Evolutionary conservation across 2,113 vertebrate genomes (phyloP), one percentile per base, ranked within the genome.

Genomic region (Zosterops pallidus): DNA sequence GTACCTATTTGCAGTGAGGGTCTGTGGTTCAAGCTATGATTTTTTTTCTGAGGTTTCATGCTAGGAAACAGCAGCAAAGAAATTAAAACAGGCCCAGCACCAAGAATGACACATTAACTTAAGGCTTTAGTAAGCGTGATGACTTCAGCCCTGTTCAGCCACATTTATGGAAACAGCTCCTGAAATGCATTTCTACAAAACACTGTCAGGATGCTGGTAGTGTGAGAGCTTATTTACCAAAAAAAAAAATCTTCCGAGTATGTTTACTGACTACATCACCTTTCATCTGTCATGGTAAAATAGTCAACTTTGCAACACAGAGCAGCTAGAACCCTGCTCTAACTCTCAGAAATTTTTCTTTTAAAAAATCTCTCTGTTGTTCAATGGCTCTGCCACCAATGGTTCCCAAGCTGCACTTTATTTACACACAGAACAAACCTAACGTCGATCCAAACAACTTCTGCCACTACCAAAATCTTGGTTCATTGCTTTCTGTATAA

Each of bases 1-100:
- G 14, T 20, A 76, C 55, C 57, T 39, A 9, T 20, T 20, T 89
- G 60, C 64, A 60, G 35, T 25, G 24, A 93, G 22, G 17, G 46
- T 44, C 49, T 77, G 14, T 17, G n/a, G 28, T 35, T 70, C 56
- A 46, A 91, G 62, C 14, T 37, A 53, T 1, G 11, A 10, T 9
- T 57, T 50, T 83, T 50, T 33, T 50, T 16, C 65, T 29, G 22
- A 83, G 39, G 20, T 83, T 91, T 59, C 55, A 63, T 7, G 59
- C 24, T 37, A 59, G 28, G 59, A 70, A 42, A 63, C 10, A 72
- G 26, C 63, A 92, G 57, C 0, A 0, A 0, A 78, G 57, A 95
- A 70, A 88, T 63, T 80, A 70, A 50, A 92, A 85, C n/a, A 50
- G 26, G 13, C 11, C 35, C 29, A 31, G n/a, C 56, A 91, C 29